phyloP scores from a whole-genome alignment of 2,113 vertebrate genomes.

The Centrocercus urophasianus region DNA sequence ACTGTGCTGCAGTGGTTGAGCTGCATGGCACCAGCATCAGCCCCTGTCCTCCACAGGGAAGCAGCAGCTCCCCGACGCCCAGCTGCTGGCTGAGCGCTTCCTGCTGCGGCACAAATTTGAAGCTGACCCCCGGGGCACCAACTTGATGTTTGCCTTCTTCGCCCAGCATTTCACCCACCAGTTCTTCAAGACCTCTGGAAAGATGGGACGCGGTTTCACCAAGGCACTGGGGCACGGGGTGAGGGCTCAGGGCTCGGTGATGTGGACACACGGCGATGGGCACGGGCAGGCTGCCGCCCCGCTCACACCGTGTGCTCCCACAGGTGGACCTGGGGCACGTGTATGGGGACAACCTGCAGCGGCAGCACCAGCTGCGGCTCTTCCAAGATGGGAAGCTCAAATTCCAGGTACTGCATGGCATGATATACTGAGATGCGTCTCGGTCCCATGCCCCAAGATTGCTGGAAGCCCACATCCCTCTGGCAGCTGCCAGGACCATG shows the following conservation, averaged over 20 bases:
- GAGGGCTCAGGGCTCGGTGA: slow-evolving; percentile 48
- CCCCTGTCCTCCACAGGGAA: slow-evolving; percentile 79
- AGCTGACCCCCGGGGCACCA: slow-evolving; percentile 89
- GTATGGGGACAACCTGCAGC: slow-evolving; percentile 88
- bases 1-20: not conserved
- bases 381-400: slow-evolving; percentile 92
- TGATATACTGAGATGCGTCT: rapidly evolving
- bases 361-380: slow-evolving; percentile 89
- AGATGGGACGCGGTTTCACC: slow-evolving; percentile 87
- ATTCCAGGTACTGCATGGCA: slow-evolving; percentile 83
- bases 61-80: slow-evolving; percentile 83
- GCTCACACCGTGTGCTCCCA: not conserved
- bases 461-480: not conserved
- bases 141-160: slow-evolving; percentile 96
- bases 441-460: not conserved
- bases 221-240: slow-evolving; percentile 93
- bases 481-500: not conserved
- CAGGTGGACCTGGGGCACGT: slow-evolving; percentile 93
- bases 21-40: not conserved
- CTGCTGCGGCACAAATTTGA: slow-evolving; percentile 85
- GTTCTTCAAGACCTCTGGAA: slow-evolving; percentile 91
- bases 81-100: slow-evolving; percentile 80
- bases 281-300: rapidly evolving
- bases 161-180: slow-evolving; percentile 98
- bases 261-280: rapidly evolving